Evolutionary conservation across 2,888 invertebrate genomes (phyloP).

Genomic region (Torymus texanus): DNA sequence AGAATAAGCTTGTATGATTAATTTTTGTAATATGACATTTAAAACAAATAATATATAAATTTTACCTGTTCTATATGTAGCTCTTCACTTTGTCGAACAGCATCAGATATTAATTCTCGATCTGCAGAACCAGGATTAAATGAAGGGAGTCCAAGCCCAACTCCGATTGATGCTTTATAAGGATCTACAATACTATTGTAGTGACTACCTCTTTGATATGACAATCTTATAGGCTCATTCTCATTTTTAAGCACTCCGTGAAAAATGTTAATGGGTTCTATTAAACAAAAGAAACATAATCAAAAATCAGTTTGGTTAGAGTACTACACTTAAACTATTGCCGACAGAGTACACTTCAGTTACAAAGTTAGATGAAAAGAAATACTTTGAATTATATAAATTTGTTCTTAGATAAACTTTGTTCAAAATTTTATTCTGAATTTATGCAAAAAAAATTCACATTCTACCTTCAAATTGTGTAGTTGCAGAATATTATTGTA

Average conservation of each 20-base stretch:
- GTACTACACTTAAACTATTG: too few relatives aligned
- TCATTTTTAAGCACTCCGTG: slow-evolving; percentile 86
- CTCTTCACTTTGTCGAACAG: slow-evolving; percentile 86
- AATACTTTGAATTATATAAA: too few relatives aligned
- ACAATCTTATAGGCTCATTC: slow-evolving; percentile 87
- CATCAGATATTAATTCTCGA: slow-evolving; percentile 83
- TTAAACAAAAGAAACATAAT: slow-evolving; percentile 64
- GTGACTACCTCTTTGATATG: slow-evolving; percentile 90
- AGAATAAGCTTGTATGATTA: slow-evolving; percentile 17
- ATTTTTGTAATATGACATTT: not conserved
- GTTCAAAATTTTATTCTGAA: too few relatives aligned
- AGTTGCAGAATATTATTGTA: too few relatives aligned
- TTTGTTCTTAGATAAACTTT: too few relatives aligned
- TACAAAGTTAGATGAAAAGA: too few relatives aligned
- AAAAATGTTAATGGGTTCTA: slow-evolving; percentile 91
- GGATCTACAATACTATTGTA: slow-evolving; percentile 94
- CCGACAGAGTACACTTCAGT: too few relatives aligned
- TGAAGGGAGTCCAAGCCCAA: slow-evolving; percentile 89
- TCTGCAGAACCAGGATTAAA: slow-evolving; percentile 86
- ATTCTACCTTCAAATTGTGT: too few relatives aligned
- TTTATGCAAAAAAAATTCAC: too few relatives aligned
- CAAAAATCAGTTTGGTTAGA: too few relatives aligned
- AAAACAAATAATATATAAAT: not conserved
- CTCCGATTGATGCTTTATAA: slow-evolving; percentile 87
- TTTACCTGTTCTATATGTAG: slow-evolving; percentile 85